These are phyloP conservation scores for Hoplodrina ambigua DNA, from an alignment of 2,888 invertebrate genomes.

Conservation along the genomic window DNA sequence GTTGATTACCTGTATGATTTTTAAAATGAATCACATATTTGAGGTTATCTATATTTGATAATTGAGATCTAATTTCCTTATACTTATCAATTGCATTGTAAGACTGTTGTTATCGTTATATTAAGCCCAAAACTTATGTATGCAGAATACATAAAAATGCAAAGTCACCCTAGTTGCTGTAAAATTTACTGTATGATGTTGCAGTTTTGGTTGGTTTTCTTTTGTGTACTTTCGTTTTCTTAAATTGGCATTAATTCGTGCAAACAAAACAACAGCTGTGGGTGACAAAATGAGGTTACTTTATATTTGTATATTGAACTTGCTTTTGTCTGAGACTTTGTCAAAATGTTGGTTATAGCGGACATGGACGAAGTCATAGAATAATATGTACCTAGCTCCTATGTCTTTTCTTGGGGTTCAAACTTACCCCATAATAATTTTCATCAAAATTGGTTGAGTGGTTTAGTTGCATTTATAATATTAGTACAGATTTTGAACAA, in stretches of 20 bases:
- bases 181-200: slow-evolving; percentile 43
- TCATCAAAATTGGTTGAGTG: too few species aligned
- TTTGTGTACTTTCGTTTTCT: slow-evolving; percentile 26
- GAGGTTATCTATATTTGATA: slow-evolving; percentile 40
- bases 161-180: slow-evolving; percentile 48
- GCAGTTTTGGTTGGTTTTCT: slow-evolving; percentile 36
- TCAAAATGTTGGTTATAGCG: too few species aligned
- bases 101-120: slow-evolving; percentile 19
- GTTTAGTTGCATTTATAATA: too few species aligned
- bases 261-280: slow-evolving; percentile 49
- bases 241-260: slow-evolving; percentile 52
- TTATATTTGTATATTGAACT: slow-evolving; percentile 5
- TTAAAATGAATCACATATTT: slow-evolving; percentile 15
- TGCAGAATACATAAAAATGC: slow-evolving; percentile 49
- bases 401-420: too few species aligned
- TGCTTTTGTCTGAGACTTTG: too few species aligned
- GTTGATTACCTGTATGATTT: slow-evolving; percentile 16
- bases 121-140: background rate
- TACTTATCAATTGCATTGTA: slow-evolving; percentile 20
- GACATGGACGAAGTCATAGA: too few species aligned
- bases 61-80: slow-evolving; percentile 3
- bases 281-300: slow-evolving; percentile 16
- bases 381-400: too few species aligned
- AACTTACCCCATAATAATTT: too few species aligned
- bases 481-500: too few species aligned